phyloP scores from a whole-genome alignment of 2,888 invertebrate genomes.

The Muschampia plurimacula region DNA sequence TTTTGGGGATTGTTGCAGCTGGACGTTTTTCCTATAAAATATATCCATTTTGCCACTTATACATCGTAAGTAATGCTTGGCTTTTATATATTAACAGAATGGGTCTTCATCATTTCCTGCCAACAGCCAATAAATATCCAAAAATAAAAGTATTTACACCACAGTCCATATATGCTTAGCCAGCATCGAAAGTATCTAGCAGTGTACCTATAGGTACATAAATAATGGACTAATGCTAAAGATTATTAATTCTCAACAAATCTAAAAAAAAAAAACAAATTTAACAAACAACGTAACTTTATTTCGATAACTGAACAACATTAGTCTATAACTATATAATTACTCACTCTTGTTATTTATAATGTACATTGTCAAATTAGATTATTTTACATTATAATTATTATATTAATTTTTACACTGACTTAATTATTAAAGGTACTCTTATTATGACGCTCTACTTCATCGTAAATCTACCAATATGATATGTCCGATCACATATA shows the following conservation, averaged over 20 bases:
- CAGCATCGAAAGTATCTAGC: too few relatives aligned
- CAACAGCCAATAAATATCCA: too few relatives aligned
- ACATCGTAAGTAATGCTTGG: too few relatives aligned
- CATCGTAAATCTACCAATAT: slow-evolving; percentile 53
- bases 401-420: neutral
- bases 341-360: slow-evolving; percentile 16
- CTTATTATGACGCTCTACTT: neutral
- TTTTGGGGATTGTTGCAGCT: too few relatives aligned
- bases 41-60: too few relatives aligned
- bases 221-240: neutral
- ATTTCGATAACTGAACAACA: slow-evolving; percentile 55
- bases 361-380: slow-evolving; percentile 9
- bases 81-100: too few relatives aligned
- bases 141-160: too few relatives aligned
- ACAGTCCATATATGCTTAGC: too few relatives aligned
- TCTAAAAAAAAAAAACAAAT: slow-evolving; percentile 40
- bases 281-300: slow-evolving; percentile 77
- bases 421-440: neutral
- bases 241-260: neutral
- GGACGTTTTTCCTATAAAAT: too few relatives aligned
- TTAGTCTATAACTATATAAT: slow-evolving; percentile 19
- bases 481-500: slow-evolving; percentile 66
- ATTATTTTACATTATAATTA: neutral
- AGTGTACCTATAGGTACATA: too few relatives aligned
- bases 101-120: too few relatives aligned